Base-by-base conservation (phyloP, 1,140 invertebrate species). In the Telenomus remus region DNA sequence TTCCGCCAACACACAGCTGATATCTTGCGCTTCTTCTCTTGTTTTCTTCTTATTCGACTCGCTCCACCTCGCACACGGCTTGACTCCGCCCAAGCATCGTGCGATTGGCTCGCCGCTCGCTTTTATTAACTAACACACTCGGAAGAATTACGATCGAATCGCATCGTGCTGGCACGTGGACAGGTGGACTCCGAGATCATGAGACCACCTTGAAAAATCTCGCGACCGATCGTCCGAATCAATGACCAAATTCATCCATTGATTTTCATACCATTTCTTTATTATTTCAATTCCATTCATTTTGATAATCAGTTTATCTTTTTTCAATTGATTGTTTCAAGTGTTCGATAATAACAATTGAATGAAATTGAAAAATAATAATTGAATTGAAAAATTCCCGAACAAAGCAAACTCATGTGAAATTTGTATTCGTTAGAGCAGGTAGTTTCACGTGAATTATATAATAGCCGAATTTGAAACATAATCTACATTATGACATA, bases 51-150 rank as follows among this genome's bases (percentile, higher is more conserved):
- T 66, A 56, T 50, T 49, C 63, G 14, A 37, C 34, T 66, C 53
- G 63, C 63, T 70, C 68, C 68, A 56, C 68, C 65, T 60, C 55
- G 55, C 55, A 42, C 43, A 4, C 10, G 13, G 9, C 10, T 15
- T 8, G 51, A 39, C 46, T 33, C 57, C 68, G 68, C 68, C 68
- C 68, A 48, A 27, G 6, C 2, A 19, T 8, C 13, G 33, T 5
- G 0, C 14, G 68, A 71, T 71, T 71, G 68, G 68, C 35, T 12
- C 15, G 27, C 53, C 13, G 57, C 33, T 16, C 48, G 57, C 59
- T 71, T 71, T 63, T 71, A 61, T 71, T 63, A 63, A 71, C 68
- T 39, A 49, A 63, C 51, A 61, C 66, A 55, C 44, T 7, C 44
- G 57, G 33, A 42, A 56, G 54, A 71, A 63, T 71, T 71, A 63